Base-by-base conservation (phyloP, 2,888 invertebrate genomes). In the Sinopyrophorus schimmeli region DNA sequence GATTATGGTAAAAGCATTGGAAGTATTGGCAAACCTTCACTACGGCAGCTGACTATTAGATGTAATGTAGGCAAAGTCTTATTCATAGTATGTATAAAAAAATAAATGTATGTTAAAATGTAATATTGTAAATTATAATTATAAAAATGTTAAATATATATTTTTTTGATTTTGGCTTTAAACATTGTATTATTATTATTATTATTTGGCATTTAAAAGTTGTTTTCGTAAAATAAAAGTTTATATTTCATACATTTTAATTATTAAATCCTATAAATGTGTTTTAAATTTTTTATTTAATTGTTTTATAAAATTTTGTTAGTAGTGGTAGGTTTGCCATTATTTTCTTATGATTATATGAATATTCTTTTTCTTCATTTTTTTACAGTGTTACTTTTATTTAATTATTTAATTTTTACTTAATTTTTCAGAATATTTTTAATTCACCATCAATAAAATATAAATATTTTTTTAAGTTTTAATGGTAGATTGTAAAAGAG, bases 21-120 rank as follows among this genome's bases (percentile, higher is more conserved):
- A 69, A 72, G 74, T 74, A 71, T 75, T 76, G 76, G 76, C 75
- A 76, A 76, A 77, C 75, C 75, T 74, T 77, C 75, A 74, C 73
- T 75, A 73, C 73, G 68, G 72, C 73, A 73, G 73, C 71, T 65
- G 59, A 49, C 40, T 37, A 16, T 49, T 32, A 40, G 21, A 34
- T 26, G 24, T 48, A 42, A 42, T 30, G 16, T 24, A 31, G 24
- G 14, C 12, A 26, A 32, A 11, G 31, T 34, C 24, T 32, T 27
- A 26, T 23, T 41, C 7, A 23, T 31, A 31, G n/a, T n/a, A 31
- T 30, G 30, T 31, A 31, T n/a, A 41, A 31, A 28, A 11, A 15
- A 39, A 28, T 18, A 21, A 17, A 31, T 23, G 46, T 46, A 39
- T 30, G 16, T 46, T 46, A 24, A 38, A 32, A 18, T 32, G 23